Percentiles rank a stretch among this genome's conserved stretches.
Conservation (phyloP, 2,888 invertebrate genomes). For the Copidosoma aretas region DNA sequence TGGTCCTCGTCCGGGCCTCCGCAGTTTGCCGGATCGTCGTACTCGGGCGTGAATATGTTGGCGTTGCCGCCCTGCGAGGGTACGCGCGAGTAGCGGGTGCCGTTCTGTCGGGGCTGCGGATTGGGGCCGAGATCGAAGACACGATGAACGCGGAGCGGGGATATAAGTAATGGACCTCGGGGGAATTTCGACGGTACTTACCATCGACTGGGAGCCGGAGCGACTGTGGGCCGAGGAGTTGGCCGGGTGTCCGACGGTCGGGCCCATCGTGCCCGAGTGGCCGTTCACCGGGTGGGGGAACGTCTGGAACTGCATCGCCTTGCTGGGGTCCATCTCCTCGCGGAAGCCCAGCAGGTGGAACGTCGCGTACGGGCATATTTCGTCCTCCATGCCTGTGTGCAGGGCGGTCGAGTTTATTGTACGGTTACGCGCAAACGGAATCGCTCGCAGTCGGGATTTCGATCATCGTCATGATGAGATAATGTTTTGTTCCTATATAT, state of each 20-base stretch:
- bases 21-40: conserved; percentile 92
- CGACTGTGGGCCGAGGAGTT: conserved; percentile 83
- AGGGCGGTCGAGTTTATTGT: too few species aligned
- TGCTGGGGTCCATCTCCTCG: conserved; percentile 93
- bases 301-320: conserved; percentile 88
- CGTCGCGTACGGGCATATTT: conserved; percentile 96
- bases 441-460: too few species aligned
- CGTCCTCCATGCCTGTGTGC: conserved; percentile 85
- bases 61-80: conserved; percentile 72
- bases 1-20: conserved; percentile 86
- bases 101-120: conserved; percentile 71
- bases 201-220: conserved; percentile 90
- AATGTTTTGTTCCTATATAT: too few species aligned
- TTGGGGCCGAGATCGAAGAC: too few species aligned
- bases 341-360: conserved; percentile 95
- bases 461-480: too few species aligned
- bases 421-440: too few species aligned
- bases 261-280: conserved; percentile 82
- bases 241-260: conserved; percentile 75
- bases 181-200: conserved; percentile 57
- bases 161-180: background rate
- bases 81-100: conserved; percentile 78
- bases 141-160: too few species aligned
- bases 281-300: conserved; percentile 79
- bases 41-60: conserved; percentile 74